Percentiles rank a stretch among this genome's conserved stretches.
phyloP scores from a whole-genome alignment of 2,113 vertebrate genomes.

The Nothobranchius kuhntae region DNA sequence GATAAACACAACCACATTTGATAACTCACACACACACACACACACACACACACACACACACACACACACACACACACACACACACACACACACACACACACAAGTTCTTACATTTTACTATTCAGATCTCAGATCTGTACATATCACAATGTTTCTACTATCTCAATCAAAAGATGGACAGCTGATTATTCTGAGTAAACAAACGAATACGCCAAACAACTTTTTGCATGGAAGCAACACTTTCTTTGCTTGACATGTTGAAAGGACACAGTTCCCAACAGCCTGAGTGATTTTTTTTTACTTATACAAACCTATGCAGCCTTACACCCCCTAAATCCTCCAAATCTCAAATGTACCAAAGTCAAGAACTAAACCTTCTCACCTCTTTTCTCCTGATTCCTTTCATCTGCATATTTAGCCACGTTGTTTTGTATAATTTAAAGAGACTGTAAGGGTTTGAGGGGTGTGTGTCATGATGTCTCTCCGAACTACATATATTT shows the following conservation, averaged over 20 bases:
- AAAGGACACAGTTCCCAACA: conserved; percentile 5
- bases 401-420: conserved; percentile 70
- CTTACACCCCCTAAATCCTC: conserved; percentile 8
- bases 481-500: conserved; percentile 99
- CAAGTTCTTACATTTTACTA: conserved; percentile 12
- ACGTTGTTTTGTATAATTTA: conserved; percentile 90
- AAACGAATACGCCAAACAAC: no score
- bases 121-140: not conserved
- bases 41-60: conserved; percentile 10
- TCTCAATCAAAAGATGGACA: no score
- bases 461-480: conserved; percentile 90
- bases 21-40: conserved; percentile 38
- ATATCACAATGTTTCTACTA: no score
- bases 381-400: conserved; percentile 26
- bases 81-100: not conserved
- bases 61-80: not conserved
- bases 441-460: conserved; percentile 88
- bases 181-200: no score
- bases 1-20: conserved; percentile 42
- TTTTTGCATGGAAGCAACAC: no score
- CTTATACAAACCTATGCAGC: conserved; percentile 4
- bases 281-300: conserved; percentile 1
- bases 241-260: no score
- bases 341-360: conserved; percentile 44
- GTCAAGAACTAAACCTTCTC: conserved; percentile 37